Conservation (phyloP, 2,888 invertebrate genomes). For the Drosophila pseudotalamancana region DNA sequence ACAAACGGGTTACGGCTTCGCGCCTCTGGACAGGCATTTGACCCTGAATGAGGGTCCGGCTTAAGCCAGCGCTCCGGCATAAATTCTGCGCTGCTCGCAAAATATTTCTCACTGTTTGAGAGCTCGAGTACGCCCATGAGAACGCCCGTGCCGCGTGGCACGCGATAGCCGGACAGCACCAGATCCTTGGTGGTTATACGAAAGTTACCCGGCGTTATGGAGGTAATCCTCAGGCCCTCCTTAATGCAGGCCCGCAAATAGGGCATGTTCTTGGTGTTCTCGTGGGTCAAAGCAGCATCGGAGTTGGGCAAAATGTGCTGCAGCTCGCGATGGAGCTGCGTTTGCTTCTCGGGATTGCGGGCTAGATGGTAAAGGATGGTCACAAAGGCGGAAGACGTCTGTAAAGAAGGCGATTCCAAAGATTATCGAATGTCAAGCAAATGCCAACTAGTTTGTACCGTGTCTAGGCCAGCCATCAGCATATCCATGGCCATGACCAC, state of each 20-base stretch:
- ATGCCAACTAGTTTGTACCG: slow-evolving; percentile 85
- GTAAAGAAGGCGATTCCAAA: slow-evolving; percentile 52
- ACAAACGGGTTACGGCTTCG: slow-evolving; percentile 76
- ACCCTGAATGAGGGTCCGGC: slow-evolving; percentile 20
- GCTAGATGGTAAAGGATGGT: slow-evolving; percentile 85
- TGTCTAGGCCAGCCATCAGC: slow-evolving; percentile 90
- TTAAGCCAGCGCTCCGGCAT: slow-evolving; percentile 91
- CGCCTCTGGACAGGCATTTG: slow-evolving; percentile 58
- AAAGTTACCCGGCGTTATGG: slow-evolving; percentile 87
- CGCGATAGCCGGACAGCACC: slow-evolving; percentile 87
- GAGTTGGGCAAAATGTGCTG: slow-evolving; percentile 82
- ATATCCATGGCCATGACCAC: slow-evolving; percentile 89
- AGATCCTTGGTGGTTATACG: slow-evolving; percentile 86
- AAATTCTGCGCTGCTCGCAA: slow-evolving; percentile 87
- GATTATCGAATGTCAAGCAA: no score
- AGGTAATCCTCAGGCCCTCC: slow-evolving; percentile 88
- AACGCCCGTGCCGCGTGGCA: slow-evolving; percentile 89
- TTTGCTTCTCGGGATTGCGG: slow-evolving; percentile 87
- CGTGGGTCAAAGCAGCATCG: slow-evolving; percentile 83
- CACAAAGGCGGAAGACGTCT: slow-evolving; percentile 79
- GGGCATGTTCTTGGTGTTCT: slow-evolving; percentile 85
- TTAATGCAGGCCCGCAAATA: slow-evolving; percentile 91
- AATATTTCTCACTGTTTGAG: slow-evolving; percentile 87
- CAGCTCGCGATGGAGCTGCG: slow-evolving; percentile 87
- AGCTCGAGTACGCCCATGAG: slow-evolving; percentile 89